A percentile compares a stretch with the other conserved stretches of the same genome.
Conservation (phyloP, 1,140 invertebrate species). For the Leguminivora glycinivorella region DNA sequence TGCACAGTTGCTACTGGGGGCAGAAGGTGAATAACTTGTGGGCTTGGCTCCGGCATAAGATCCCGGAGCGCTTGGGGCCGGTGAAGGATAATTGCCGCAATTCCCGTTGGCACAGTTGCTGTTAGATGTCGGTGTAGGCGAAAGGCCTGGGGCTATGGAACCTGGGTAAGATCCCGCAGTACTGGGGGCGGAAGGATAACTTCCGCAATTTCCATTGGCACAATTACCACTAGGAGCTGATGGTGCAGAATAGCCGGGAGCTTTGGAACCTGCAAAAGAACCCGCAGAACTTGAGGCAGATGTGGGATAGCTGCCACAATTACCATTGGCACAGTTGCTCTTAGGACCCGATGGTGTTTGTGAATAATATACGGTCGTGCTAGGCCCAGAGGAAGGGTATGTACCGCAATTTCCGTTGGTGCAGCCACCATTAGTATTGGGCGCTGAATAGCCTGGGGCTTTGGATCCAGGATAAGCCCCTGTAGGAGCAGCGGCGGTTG, state of each 20-base stretch:
- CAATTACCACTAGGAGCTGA: conserved; percentile 26
- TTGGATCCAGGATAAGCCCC: neutral
- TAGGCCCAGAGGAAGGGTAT: neutral
- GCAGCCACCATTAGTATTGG: neutral
- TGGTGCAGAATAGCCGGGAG: neutral
- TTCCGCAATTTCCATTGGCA: conserved; percentile 35
- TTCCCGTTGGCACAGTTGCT: conserved; percentile 33
- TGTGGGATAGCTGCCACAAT: neutral
- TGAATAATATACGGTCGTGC: neutral
- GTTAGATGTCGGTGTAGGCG: neutral
- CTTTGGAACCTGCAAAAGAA: conserved; percentile 5
- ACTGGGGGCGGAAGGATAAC: conserved; percentile 13
- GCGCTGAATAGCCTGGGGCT: neutral
- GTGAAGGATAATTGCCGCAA: conserved; percentile 12
- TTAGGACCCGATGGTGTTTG: neutral
- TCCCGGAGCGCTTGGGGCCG: conserved; percentile 1
- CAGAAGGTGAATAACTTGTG: neutral
- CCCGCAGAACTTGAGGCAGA: neutral
- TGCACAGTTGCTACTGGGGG: neutral
- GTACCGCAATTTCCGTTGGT: conserved; percentile 29
- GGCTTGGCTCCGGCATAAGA: conserved; percentile 1
- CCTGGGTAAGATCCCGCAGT: conserved; percentile 11
- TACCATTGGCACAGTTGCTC: conserved; percentile 1
- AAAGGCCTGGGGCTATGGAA: neutral
- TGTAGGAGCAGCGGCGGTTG: conserved; percentile 5